A percentile compares a stretch with the other conserved stretches of the same genome.
Evolutionary conservation across 1,140 invertebrate genomes (phyloP).

Genomic region (Zophobas atratus): DNA sequence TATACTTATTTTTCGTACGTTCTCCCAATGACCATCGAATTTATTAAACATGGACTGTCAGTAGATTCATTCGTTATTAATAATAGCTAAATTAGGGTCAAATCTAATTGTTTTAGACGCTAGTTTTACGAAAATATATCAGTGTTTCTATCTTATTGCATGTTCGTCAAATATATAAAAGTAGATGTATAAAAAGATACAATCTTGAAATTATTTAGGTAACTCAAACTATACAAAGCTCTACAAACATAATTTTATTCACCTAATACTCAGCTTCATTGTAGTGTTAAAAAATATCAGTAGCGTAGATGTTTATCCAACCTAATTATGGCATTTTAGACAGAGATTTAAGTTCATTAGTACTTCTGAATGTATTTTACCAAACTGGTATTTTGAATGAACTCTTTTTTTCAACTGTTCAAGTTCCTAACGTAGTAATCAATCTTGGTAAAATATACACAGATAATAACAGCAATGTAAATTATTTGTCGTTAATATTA

Average conservation of each 20-base stretch:
- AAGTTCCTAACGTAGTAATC: conserved; percentile 61
- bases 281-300: conserved; percentile 51
- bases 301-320: conserved; percentile 59
- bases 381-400: conserved; percentile 44
- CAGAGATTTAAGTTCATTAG: conserved; percentile 43
- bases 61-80: conserved; percentile 30
- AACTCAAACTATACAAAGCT: conserved; percentile 39
- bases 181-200: conserved; percentile 58
- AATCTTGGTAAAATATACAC: conserved; percentile 47
- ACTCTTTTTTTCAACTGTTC: conserved; percentile 37
- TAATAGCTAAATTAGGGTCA: conserved; percentile 29
- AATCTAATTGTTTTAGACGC: conserved; percentile 48
- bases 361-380: conserved; percentile 25
- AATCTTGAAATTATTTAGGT: conserved; percentile 31
- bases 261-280: conserved; percentile 55
- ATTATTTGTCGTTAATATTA: conserved; percentile 36
- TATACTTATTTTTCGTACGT: conserved; percentile 1
- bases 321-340: conserved; percentile 62
- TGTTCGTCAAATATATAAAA: conserved; percentile 55
- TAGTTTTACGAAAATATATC: conserved; percentile 57
- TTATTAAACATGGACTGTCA: conserved; percentile 31
- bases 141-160: conserved; percentile 60
- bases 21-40: conserved; percentile 40
- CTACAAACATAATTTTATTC: conserved; percentile 42
- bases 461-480: conserved; percentile 26